Base-by-base conservation (phyloP, 2,797 vertebrate species). In the Pachyuromys duprasi region DNA sequence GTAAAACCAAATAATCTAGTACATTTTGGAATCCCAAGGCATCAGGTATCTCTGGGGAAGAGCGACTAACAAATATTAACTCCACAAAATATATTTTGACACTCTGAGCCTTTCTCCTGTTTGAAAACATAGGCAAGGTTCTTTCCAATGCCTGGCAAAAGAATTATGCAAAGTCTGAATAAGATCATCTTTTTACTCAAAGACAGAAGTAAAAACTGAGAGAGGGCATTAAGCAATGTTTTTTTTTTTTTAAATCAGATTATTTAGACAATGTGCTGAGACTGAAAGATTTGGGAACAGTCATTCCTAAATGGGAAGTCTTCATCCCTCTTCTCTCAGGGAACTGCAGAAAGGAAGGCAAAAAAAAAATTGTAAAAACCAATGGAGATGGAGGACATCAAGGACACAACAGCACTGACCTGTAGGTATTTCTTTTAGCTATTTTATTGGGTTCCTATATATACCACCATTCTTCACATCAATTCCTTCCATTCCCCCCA, bases 181-280 rank as follows among this genome's bases (percentile, higher is more conserved):
- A 26, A 69, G 55, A n/a, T 13, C 45, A 67, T 67, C 0, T 78
- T 31, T 94, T 33, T 79, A 33, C 57, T 53, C 5, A 24, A 42
- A 57, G 36, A 91, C 36, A 70, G 76, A 91, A 76, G 93, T 63
- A n/a, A n/a, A n/a, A n/a, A n/a, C n/a, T n/a, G 67, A 87, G 8
- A 53, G 6, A 60, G 20, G 14, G 4, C 28, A 22, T 15, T 20
- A 63, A 82, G 18, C 28, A 69, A 7, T 90, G 1, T 45, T 83
- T 1, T 87, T 36, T 39, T n/a, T n/a, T n/a, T n/a, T n/a, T n/a
- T n/a, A n/a, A n/a, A n/a, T n/a, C n/a, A n/a, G 17, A 63, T 53
- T 39, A 86, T 84, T 67, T 84, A 11, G 0, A 45, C 28, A 67
- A 49, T 45, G 28, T 84, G 0, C 28, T 65, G 62, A 84, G 5